Evolutionary conservation across 2,888 invertebrate genomes (phyloP), one percentile per base, ranked within the genome.

Genomic region (Erebia epiphron): DNA sequence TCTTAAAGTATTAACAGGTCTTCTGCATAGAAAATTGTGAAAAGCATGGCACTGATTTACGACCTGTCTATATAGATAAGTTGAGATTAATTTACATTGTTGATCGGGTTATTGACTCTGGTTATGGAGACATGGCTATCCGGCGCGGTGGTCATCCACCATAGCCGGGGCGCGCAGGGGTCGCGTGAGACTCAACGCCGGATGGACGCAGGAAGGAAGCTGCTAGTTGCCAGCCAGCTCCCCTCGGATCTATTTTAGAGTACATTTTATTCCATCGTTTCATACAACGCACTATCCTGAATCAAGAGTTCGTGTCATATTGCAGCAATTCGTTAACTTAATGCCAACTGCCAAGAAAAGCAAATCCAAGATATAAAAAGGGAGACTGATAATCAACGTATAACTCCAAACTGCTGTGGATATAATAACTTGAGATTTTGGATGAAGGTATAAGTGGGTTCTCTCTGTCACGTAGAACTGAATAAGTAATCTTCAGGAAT

Each of bases 141-240:
- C 67, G 68, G 71, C 69, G 71, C 69, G 72, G 68, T 80, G 82
- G 80, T 81, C 80, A 79, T 76, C 79, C 77, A 79, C 79, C 80
- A 78, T 75, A 71, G 49, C 62, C 67, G 75, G 75, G 64, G 63
- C 69, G 73, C 67, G 81, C 79, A 80, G 78, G 82, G 82, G 88
- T 88, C 90, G 91, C 91, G 92, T 92, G 92, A 88, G 92, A 93
- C 83, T 84, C 85, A 78, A 13, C 65, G 66, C 92, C 92, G 92
- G 92, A 92, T 90, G 93, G 83, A 78, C 89, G 86, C 88, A 92
- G 92, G 93, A 92, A 93, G 93, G 93, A 93, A 92, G 91, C 91
- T 87, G 86, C 92, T 90, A 91, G 92, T 92, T 93, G 92, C 87
- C 86, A 86, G 86, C 80, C 82, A 79, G 81, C 89, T 88, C 92